Percentiles rank a stretch among this genome's conserved stretches.
Conservation (phyloP, 2,888 invertebrate species). For the Rhogogaster chlorosoma region DNA sequence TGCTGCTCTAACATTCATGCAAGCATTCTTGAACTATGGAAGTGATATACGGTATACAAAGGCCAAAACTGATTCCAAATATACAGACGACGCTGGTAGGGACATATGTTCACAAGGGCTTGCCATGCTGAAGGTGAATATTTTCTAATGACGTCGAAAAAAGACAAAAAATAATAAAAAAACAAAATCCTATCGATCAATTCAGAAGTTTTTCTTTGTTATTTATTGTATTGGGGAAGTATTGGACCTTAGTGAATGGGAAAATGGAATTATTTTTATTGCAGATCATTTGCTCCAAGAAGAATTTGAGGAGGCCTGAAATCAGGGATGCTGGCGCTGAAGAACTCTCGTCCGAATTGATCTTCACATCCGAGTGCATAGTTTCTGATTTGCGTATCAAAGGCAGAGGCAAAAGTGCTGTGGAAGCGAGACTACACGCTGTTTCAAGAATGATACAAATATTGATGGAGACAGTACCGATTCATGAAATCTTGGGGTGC, state of each 20-base stretch:
- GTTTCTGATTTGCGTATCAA: background rate
- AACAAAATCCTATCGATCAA: background rate
- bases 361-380: background rate
- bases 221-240: background rate
- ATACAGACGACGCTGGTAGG: background rate
- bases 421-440: slow-evolving; percentile 6
- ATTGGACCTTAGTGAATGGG: background rate
- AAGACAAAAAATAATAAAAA: background rate
- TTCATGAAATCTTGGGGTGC: background rate
- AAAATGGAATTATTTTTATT: background rate
- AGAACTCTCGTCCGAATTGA: background rate
- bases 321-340: background rate
- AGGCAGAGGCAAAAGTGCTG: slow-evolving; percentile 1
- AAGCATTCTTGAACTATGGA: background rate
- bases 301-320: background rate
- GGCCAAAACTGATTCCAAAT: background rate
- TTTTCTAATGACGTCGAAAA: background rate
- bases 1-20: slow-evolving; percentile 25
- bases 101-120: background rate
- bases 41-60: too few relatives aligned
- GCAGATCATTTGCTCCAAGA: slow-evolving; percentile 3
- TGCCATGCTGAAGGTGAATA: background rate
- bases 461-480: background rate
- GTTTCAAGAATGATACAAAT: slow-evolving; percentile 15
- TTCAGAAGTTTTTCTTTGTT: background rate